These are phyloP conservation scores for Craseonycteris thonglongyai DNA, from an alignment of 2,113 vertebrate species.

Conservation along the genomic window DNA sequence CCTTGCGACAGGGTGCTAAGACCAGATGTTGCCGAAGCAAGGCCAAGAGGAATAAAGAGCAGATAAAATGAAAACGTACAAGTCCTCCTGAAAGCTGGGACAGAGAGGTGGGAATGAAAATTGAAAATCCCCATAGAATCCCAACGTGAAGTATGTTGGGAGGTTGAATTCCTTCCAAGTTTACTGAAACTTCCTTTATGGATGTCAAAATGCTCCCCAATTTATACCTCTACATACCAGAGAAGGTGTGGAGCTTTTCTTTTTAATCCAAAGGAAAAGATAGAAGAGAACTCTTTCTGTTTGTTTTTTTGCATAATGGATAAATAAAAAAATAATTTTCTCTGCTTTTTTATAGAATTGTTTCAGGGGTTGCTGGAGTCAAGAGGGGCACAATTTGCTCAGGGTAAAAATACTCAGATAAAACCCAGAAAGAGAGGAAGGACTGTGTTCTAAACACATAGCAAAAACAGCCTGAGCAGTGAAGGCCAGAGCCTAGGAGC, in stretches of 20 bases:
- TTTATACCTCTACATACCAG: background rate
- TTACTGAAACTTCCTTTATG: constrained; percentile 41
- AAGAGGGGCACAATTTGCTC: background rate
- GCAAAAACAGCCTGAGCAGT: background rate
- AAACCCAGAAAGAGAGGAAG: background rate
- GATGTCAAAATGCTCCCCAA: constrained; percentile 10
- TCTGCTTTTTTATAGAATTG: background rate
- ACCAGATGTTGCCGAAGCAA: constrained; percentile 59
- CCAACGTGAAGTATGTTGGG: background rate
- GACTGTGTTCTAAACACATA: background rate
- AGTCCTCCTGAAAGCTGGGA: background rate
- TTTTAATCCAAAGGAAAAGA: background rate
- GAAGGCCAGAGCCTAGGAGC: background rate
- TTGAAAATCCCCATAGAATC: constrained; percentile 26
- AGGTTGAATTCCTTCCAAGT: constrained; percentile 6
- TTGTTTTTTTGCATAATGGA: background rate
- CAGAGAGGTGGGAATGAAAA: constrained; percentile 9
- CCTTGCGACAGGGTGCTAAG: constrained; percentile 56
- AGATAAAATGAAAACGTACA: constrained; percentile 61
- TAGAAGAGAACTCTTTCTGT: background rate
- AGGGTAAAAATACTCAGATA: background rate
- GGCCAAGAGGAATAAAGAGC: constrained; percentile 51
- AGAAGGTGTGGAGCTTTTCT: background rate
- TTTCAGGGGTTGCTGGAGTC: background rate
- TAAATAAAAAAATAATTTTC: constrained; percentile 25